Base-by-base conservation (phyloP, 2,113 vertebrate species). In the Ranitomeya variabilis region DNA sequence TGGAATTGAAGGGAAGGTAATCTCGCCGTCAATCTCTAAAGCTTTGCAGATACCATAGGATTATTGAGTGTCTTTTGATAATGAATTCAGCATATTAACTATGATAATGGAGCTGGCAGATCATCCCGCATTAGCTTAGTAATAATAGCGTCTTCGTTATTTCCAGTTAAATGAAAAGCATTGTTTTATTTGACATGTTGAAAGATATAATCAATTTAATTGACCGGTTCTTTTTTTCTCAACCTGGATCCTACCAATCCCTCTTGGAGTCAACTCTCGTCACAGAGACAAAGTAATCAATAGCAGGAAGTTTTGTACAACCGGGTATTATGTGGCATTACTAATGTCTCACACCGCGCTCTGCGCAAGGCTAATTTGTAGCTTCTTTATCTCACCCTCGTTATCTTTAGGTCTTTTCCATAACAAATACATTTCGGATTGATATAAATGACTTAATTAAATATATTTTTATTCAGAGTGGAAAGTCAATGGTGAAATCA, bases 171-270 rank as follows among this genome's bases (percentile, higher is more conserved):
- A 86, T 86, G 76, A 78, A 77, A 86, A 54, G 55, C 73, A 86
- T 86, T 83, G 80, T 88, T 83, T 76, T 83, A 76, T 76, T 64
- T 88, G 80, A 83, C 79, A 26, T 73, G 62, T 60, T 76, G 80
- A 88, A 74, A 82, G 77, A 88, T 74, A 83, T 82, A 88, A 74
- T 88, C 87, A 83, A 88, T 64, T 83, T 60, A 59, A 88, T 83
- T 88, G 87, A 83, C 87, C 64, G 87, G 15, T 88, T 86, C 77
- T 80, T 80, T 45, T 45, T 45, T 88, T 82, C 80, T 88, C 31
- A 64, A 88, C 51, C 54, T 76, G 55, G 57, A 83, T 88, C 67
- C 59, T 31, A 60, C 76, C 55, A 69, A 71, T 83, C 19, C 67
- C n/a, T 59, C 66, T 82, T 73, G 67, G 23, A 81, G 66, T 87